These are phyloP conservation scores for Rotaria magnacalcarata DNA, from an alignment of 2,888 invertebrate species.

Conservation along the genomic window DNA sequence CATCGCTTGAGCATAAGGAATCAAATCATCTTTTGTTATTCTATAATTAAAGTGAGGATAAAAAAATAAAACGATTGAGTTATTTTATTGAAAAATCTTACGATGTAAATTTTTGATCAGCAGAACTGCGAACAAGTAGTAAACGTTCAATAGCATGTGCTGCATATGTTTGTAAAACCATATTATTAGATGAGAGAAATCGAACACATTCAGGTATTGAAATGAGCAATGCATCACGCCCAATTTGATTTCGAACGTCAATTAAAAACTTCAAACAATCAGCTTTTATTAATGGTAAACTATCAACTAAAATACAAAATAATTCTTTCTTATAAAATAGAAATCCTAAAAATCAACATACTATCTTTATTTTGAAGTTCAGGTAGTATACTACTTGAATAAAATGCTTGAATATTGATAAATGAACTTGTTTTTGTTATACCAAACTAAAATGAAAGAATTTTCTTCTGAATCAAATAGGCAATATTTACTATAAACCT, in stretches of 20 bases:
- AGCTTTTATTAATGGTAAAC: conserved; percentile 84
- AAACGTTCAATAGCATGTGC: conserved; percentile 80
- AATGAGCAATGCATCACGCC: conserved; percentile 71
- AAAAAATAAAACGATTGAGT: too few relatives aligned
- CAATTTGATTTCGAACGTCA: conserved; percentile 85
- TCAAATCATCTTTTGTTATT: conserved; percentile 52
- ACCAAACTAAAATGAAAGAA: conserved; percentile 65
- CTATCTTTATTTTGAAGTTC: conserved; percentile 72
- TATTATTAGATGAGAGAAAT: conserved; percentile 71
- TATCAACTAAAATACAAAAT: conserved; percentile 68
- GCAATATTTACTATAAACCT: neutral
- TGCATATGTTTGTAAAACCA: conserved; percentile 89
- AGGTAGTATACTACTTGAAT: conserved; percentile 75
- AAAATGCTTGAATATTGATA: conserved; percentile 83
- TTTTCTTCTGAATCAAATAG: neutral
- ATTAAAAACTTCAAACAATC: conserved; percentile 92
- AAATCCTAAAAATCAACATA: conserved; percentile 47
- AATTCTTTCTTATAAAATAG: neutral
- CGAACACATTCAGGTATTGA: conserved; percentile 74
- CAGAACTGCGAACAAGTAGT: conserved; percentile 41
- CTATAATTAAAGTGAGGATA: conserved; percentile 48
- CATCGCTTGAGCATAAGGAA: conserved; percentile 62
- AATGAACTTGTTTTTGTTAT: conserved; percentile 83
- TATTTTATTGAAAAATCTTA: neutral
- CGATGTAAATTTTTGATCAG: conserved; percentile 13